Conservation (phyloP, 1,140 invertebrate species). For the Scaptomyza montana region DNA sequence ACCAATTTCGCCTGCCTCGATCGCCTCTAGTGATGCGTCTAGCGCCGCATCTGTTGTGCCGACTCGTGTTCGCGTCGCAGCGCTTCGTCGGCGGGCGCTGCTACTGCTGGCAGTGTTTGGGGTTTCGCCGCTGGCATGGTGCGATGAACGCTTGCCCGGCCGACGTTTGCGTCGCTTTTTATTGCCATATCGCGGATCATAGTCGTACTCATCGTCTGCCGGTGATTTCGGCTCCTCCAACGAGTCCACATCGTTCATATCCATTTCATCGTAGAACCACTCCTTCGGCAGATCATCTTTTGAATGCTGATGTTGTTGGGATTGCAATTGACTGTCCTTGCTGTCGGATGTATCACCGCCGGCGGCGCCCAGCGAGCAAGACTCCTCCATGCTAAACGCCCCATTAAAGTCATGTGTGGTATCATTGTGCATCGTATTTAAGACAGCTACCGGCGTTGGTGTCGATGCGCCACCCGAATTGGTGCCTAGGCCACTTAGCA, state of each 20-base stretch:
- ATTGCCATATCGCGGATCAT: conserved; percentile 88
- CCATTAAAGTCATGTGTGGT: conserved; percentile 79
- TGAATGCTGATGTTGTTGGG: conserved; percentile 52
- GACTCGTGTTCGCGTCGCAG: conserved; percentile 58
- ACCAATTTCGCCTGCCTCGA: conserved; percentile 60
- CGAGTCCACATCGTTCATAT: conserved; percentile 95
- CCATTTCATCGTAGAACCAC: conserved; percentile 94
- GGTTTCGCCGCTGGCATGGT: conserved; percentile 35
- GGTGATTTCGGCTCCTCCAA: conserved; percentile 96
- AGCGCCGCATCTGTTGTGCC: conserved; percentile 64
- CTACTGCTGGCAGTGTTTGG: conserved; percentile 29
- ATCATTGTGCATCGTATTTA: conserved; percentile 58
- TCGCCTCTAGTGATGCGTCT: conserved; percentile 75
- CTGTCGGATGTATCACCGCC: conserved; percentile 83
- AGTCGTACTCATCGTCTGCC: conserved; percentile 97
- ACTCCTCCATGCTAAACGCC: conserved; percentile 76
- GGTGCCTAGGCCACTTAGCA: conserved; percentile 40
- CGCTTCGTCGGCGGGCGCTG: conserved; percentile 58
- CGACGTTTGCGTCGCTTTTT: conserved; percentile 80
- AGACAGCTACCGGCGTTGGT: conserved; percentile 46
- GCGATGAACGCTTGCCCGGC: conserved; percentile 61
- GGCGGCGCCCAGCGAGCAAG: conserved; percentile 75
- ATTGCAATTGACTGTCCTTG: conserved; percentile 79
- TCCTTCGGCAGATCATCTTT: conserved; percentile 85
- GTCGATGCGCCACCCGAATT: conserved; percentile 48